Percentiles rank a stretch among this genome's conserved stretches.
Evolutionary conservation across 2,888 invertebrate species (phyloP).

Genomic region (Acanthosepion esculentum): DNA sequence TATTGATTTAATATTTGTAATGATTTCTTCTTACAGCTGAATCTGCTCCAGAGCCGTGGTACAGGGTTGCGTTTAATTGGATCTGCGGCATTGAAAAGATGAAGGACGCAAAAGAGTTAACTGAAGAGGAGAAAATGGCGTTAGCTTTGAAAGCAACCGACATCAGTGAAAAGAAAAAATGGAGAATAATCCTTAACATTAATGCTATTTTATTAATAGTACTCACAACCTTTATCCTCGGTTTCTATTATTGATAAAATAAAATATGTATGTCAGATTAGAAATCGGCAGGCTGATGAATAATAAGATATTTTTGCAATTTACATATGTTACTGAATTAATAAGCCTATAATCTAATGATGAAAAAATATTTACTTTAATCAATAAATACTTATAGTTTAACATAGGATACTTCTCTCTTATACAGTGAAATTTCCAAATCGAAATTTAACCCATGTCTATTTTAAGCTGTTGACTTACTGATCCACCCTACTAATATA

Average conservation of each 20-base stretch:
- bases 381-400: too few species aligned
- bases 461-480: too few species aligned
- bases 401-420: too few species aligned
- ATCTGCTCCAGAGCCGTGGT: slow-evolving; percentile 59
- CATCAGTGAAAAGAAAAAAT: slow-evolving; percentile 73
- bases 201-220: slow-evolving; percentile 73
- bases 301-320: too few species aligned
- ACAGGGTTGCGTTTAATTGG: slow-evolving; percentile 70
- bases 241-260: slow-evolving; percentile 69
- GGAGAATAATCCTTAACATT: slow-evolving; percentile 70
- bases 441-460: too few species aligned
- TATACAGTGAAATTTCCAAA: too few species aligned
- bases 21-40: neutral
- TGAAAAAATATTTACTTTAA: too few species aligned
- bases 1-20: neutral
- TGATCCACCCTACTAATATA: too few species aligned
- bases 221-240: slow-evolving; percentile 72
- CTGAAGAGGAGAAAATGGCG: slow-evolving; percentile 66
- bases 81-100: slow-evolving; percentile 75
- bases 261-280: neutral
- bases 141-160: slow-evolving; percentile 68
- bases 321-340: too few species aligned
- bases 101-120: slow-evolving; percentile 56
- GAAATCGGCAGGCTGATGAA: too few species aligned
- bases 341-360: too few species aligned